These are phyloP conservation scores for Kryphioiulus occultus DNA, from an alignment of 2,888 invertebrate genomes.

Conservation along the genomic window DNA sequence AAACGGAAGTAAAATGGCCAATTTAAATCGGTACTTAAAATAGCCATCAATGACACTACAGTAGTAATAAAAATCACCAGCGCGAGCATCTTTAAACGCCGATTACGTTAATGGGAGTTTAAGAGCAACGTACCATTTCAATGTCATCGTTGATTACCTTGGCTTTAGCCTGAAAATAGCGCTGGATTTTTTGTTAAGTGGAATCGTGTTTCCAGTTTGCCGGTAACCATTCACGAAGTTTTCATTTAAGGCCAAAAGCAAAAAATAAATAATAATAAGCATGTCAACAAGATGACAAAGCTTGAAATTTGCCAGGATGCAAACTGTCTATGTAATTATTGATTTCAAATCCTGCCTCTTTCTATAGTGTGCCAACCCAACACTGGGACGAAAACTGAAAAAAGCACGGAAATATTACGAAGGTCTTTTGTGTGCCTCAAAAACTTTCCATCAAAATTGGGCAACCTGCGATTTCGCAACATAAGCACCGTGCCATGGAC, in stretches of 20 bases:
- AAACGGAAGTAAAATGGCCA: neutral
- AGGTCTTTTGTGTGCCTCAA: neutral
- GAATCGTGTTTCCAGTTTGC: neutral
- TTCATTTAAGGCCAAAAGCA: neutral
- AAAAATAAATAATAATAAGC: constrained; percentile 19
- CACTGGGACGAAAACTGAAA: neutral
- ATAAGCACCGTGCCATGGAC: neutral
- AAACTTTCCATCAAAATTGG: neutral
- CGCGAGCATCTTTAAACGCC: neutral
- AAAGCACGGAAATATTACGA: neutral
- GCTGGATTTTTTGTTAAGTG: neutral
- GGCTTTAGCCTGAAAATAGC: neutral
- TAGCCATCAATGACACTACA: neutral
- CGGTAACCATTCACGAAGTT: neutral
- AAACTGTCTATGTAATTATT: neutral
- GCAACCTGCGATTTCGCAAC: neutral
- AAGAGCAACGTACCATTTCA: neutral
- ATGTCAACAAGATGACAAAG: neutral
- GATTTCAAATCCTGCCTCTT: neutral
- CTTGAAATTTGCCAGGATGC: constrained; percentile 15
- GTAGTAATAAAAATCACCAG: neutral
- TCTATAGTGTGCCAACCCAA: neutral
- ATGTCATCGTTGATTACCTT: neutral
- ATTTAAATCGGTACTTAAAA: neutral
- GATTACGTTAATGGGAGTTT: neutral